phyloP scores from a whole-genome alignment of 2,113 vertebrate species.

The Lasiurus borealis region DNA sequence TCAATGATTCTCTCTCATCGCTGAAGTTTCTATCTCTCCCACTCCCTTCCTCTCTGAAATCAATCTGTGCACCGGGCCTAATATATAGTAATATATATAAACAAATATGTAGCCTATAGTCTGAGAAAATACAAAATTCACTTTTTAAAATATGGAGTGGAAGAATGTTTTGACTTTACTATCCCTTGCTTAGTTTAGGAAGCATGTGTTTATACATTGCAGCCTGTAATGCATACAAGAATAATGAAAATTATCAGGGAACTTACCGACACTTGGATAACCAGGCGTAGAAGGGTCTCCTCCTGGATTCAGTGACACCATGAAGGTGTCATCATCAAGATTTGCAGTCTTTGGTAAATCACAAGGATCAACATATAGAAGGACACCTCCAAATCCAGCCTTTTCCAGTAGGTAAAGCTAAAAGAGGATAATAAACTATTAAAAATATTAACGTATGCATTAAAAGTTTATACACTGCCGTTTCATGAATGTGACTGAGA shows the following conservation, averaged over 20 bases:
- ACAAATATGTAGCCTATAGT: neutral
- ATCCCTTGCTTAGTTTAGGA: neutral
- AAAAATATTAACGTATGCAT: neutral
- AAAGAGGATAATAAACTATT: neutral
- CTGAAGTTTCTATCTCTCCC: too few relatives aligned
- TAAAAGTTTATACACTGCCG: neutral
- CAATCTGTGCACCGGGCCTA: too few relatives aligned
- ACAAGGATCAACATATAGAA: conserved; percentile 95
- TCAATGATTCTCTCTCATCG: too few relatives aligned
- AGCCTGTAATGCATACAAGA: neutral
- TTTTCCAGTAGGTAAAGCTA: conserved; percentile 94
- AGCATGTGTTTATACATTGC: neutral
- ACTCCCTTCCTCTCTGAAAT: too few relatives aligned
- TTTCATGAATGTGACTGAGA: neutral
- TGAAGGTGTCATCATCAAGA: conserved; percentile 88
- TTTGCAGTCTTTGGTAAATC: conserved; percentile 88
- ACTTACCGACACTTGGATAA: conserved; percentile 90
- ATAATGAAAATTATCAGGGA: neutral
- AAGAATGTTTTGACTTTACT: neutral
- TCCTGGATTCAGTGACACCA: conserved; percentile 93
- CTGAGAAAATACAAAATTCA: neutral
- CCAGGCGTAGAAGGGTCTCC: conserved; percentile 92
- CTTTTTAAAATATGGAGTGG: neutral
- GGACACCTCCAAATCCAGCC: conserved; percentile 92
- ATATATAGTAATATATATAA: too few relatives aligned